phyloP scores from a whole-genome alignment of 2,113 vertebrate species.

The Catharus fuscescens region DNA sequence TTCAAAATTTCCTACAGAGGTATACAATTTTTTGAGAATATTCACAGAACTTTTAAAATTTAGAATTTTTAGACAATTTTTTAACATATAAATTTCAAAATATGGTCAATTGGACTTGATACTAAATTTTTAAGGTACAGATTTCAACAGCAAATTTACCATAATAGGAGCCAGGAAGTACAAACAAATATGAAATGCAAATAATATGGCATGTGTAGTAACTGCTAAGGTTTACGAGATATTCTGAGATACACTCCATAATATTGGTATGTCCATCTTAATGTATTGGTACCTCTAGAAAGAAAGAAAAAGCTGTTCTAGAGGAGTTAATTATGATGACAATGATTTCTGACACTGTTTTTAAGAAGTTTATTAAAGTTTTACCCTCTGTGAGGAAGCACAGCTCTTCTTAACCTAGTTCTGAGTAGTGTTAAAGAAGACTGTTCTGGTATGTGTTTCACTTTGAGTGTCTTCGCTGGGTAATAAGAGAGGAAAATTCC shows the following conservation, averaged over 20 bases:
- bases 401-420: background rate
- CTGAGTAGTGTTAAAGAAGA: background rate
- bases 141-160: background rate
- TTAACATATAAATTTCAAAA: background rate
- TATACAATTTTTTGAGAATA: background rate
- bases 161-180: background rate
- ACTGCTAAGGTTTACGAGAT: background rate
- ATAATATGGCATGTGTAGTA: background rate
- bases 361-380: background rate
- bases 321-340: background rate
- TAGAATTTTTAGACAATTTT: background rate
- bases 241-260: background rate
- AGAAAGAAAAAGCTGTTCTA: background rate
- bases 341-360: conserved; percentile 15
- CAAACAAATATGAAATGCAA: background rate
- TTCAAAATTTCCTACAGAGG: background rate
- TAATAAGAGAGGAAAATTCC: background rate
- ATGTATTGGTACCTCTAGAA: background rate
- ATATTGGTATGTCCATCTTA: background rate
- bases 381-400: background rate
- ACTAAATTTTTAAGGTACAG: background rate
- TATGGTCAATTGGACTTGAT: background rate
- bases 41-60: background rate
- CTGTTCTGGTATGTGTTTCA: background rate
- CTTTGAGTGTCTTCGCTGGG: background rate